A percentile compares a stretch with the other conserved stretches of the same genome.
Evolutionary conservation across 2,113 vertebrate species (phyloP).

Genomic region (Phycodurus eques): DNA sequence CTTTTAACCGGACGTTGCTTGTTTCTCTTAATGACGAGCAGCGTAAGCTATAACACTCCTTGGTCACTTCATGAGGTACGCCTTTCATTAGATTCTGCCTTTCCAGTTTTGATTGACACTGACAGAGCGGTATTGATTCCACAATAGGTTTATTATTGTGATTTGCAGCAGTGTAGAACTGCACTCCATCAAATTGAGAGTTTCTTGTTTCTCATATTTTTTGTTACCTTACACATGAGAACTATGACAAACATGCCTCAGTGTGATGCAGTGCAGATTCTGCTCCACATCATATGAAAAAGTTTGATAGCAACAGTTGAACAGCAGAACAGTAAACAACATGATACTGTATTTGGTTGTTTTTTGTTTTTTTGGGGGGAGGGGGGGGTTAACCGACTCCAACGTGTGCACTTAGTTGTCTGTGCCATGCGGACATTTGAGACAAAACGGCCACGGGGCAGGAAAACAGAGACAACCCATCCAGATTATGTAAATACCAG

Average conservation of each 20-base stretch:
- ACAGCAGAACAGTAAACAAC: neutral
- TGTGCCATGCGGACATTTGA: constrained; percentile 58
- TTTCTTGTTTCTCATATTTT: neutral
- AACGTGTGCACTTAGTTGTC: constrained; percentile 39
- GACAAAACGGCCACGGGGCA: constrained; percentile 58
- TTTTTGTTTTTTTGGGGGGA: neutral
- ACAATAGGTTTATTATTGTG: neutral
- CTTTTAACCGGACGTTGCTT: too few species aligned
- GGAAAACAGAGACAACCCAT: constrained; percentile 59
- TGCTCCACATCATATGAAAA: neutral
- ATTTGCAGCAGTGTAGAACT: neutral
- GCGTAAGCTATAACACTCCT: neutral
- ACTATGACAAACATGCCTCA: neutral
- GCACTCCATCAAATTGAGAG: neutral
- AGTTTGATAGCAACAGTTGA: neutral
- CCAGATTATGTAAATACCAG: constrained; percentile 72
- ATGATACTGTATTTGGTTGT: neutral
- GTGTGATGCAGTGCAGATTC: neutral
- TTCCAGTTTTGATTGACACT: neutral
- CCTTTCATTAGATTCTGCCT: too few species aligned
- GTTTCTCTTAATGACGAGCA: neutral
- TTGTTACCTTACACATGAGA: neutral
- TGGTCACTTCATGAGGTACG: neutral
- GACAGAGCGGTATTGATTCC: neutral
- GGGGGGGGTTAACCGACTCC: constrained; percentile 37